Percentiles rank a stretch among this genome's conserved stretches.
These are phyloP conservation scores for Caenorhabditis sp. DNA, from an alignment of 2,888 invertebrate genomes.

Conservation along the genomic window DNA sequence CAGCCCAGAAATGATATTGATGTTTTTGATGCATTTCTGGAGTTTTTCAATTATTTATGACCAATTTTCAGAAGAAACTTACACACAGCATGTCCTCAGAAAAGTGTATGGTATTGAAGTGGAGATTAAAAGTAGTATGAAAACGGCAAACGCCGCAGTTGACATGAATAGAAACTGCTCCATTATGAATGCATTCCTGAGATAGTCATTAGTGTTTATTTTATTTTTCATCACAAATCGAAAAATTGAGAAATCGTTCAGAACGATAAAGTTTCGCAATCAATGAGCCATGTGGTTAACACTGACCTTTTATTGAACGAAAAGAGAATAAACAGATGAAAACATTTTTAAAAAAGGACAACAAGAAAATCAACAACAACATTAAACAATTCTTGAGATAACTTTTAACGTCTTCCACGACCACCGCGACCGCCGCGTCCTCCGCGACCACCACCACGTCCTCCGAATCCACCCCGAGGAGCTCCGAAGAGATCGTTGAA, in stretches of 20 bases:
- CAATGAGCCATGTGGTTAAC: background rate
- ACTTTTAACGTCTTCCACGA: conserved; percentile 44
- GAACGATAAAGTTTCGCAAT: conserved; percentile 18
- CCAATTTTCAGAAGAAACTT: conserved; percentile 7
- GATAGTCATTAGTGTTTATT: background rate
- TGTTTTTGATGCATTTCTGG: conserved; percentile 54
- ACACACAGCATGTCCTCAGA: conserved; percentile 63
- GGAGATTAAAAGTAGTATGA: conserved; percentile 65
- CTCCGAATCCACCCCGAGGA: conserved; percentile 58
- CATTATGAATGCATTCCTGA: conserved; percentile 50
- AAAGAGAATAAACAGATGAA: conserved; percentile 9
- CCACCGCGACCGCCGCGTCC: conserved; percentile 55
- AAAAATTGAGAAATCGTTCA: conserved; percentile 19
- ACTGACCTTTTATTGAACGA: conserved; percentile 6
- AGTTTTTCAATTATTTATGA: background rate
- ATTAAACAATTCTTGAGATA: conserved; percentile 17
- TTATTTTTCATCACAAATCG: background rate
- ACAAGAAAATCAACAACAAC: conserved; percentile 38
- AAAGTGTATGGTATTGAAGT: conserved; percentile 72
- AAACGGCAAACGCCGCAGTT: conserved; percentile 55
- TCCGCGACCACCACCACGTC: conserved; percentile 57
- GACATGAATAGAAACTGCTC: conserved; percentile 59
- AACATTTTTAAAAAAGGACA: conserved; percentile 14
- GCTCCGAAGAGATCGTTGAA: conserved; percentile 67
- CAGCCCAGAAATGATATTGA: conserved; percentile 83